Percentiles rank a stretch among this genome's conserved stretches.
phyloP scores from a whole-genome alignment of 2,113 vertebrate genomes.

The Callionymus lyra region DNA sequence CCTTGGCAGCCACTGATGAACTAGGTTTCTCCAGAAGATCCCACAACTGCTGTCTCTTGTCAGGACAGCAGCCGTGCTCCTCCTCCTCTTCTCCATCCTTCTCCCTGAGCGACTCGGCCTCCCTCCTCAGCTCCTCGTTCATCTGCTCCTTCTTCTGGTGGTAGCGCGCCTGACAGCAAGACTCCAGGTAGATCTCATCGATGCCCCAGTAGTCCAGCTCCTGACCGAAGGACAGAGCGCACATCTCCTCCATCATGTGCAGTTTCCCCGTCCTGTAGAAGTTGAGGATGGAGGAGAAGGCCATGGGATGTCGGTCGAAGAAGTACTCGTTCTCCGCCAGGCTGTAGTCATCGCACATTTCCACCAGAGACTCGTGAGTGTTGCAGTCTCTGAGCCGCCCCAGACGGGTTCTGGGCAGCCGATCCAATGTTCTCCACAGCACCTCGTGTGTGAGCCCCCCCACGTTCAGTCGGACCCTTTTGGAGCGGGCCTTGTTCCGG shows the following conservation, averaged over 20 bases:
- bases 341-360: conserved; percentile 95
- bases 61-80: conserved; percentile 85
- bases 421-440: conserved; percentile 92
- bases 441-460: conserved; percentile 96
- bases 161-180: conserved; percentile 95
- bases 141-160: conserved; percentile 99
- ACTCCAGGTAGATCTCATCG: conserved; percentile 98
- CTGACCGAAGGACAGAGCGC: conserved; percentile 95
- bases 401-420: conserved; percentile 89
- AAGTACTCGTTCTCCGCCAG: conserved; percentile 89
- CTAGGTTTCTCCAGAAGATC: conserved; percentile 97
- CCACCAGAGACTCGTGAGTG: conserved; percentile 87
- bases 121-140: conserved; percentile 93
- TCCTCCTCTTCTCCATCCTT: conserved; percentile 86
- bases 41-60: conserved; percentile 95
- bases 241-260: conserved; percentile 99
- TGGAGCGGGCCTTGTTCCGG: conserved; percentile 81
- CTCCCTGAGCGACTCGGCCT: conserved; percentile 86
- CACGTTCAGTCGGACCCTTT: conserved; percentile 87
- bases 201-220: conserved; percentile 98
- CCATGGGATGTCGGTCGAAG: conserved; percentile 92
- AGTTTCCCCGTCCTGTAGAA: conserved; percentile 98
- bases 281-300: conserved; percentile 97
- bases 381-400: conserved; percentile 92
- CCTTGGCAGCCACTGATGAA: conserved; percentile 95